Conservation (phyloP, 1,140 invertebrate species). For the Drosophila sp. region DNA sequence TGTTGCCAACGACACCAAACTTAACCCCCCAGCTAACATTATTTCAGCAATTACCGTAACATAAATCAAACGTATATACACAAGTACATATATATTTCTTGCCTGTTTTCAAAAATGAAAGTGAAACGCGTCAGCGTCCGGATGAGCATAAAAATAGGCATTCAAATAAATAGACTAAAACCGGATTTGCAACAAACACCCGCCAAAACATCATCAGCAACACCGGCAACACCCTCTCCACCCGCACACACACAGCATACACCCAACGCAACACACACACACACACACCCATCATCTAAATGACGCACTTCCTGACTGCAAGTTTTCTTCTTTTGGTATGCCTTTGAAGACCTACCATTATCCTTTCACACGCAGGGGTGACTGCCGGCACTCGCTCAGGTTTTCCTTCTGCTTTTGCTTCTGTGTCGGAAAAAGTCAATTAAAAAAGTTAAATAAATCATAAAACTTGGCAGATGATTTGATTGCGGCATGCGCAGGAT, state of each 20-base stretch:
- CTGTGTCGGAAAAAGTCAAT: slow-evolving; percentile 80
- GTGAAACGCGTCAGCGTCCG: slow-evolving; percentile 46
- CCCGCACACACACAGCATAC: slow-evolving; percentile 49
- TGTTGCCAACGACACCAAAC: slow-evolving; percentile 2
- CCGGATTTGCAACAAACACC: slow-evolving; percentile 68
- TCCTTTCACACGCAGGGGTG: slow-evolving; percentile 78
- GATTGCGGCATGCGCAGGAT: slow-evolving; percentile 78
- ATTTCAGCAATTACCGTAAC: slow-evolving; percentile 55
- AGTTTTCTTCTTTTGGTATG: slow-evolving; percentile 43
- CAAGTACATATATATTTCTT: slow-evolving; percentile 20
- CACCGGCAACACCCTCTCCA: slow-evolving; percentile 15
- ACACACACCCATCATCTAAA: slow-evolving; percentile 36
- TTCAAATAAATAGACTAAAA: slow-evolving; percentile 76
- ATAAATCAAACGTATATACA: slow-evolving; percentile 65
- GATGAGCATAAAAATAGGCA: slow-evolving; percentile 76
- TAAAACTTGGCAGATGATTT: slow-evolving; percentile 82
- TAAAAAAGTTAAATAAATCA: slow-evolving; percentile 83
- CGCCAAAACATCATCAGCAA: slow-evolving; percentile 24
- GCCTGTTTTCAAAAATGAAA: slow-evolving; percentile 25
- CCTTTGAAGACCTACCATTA: slow-evolving; percentile 72
- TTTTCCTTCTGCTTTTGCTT: slow-evolving; percentile 22
- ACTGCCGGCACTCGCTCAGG: slow-evolving; percentile 29
- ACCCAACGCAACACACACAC: slow-evolving; percentile 49
- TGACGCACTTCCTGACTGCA: slow-evolving; percentile 70
- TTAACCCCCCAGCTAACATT: slow-evolving; percentile 1